Evolutionary conservation across 2,113 vertebrate species (phyloP), one percentile per base, ranked within the genome.

Genomic region (Etheostoma cragini): DNA sequence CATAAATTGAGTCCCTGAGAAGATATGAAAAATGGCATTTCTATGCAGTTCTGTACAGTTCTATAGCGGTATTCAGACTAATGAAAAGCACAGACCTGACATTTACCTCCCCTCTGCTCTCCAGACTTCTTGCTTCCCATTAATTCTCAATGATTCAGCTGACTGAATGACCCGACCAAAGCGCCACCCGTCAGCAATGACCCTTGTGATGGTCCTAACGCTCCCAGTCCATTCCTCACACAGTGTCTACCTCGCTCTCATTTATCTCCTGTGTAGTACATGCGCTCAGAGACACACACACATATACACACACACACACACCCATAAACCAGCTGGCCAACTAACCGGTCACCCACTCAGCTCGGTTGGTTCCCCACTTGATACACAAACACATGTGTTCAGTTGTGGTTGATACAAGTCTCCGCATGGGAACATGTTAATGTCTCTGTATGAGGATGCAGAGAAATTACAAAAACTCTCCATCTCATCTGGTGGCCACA

Each of bases 91-190:
- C 52, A 64, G 54, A 64, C 71, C 53, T 86, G 84, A 83, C 72
- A 65, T 81, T 74, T 81, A 30, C 45, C 57, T 67, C 42, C 42
- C 65, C 46, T 4, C 84, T 75, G 61, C 81, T 72, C 76, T 61
- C 47, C 80, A 64, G 33, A 24, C 70, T 24, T 22, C 33, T 19
- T 22, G 63, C 76, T 49, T 54, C 75, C 24, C 76, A 71, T 87
- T 82, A 87, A 89, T 78, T 83, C 69, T 80, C 75, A 33, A 73
- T 63, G 78, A 87, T 61, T 75, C 85, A 60, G 77, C 47, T 7
- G 77, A 56, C 72, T 61, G 68, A 52, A 45, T 76, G 89, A 83
- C 88, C 75, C 1, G 16, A 68, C 16, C 81, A 26, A 14, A 72
- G 42, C 65, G 3, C 73, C 78, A 13, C 60, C 72, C 67, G 68